Evolutionary conservation across 2,797 vertebrate genomes (phyloP), one percentile per base, ranked within the genome.

Genomic region (Salarias fasciatus): DNA sequence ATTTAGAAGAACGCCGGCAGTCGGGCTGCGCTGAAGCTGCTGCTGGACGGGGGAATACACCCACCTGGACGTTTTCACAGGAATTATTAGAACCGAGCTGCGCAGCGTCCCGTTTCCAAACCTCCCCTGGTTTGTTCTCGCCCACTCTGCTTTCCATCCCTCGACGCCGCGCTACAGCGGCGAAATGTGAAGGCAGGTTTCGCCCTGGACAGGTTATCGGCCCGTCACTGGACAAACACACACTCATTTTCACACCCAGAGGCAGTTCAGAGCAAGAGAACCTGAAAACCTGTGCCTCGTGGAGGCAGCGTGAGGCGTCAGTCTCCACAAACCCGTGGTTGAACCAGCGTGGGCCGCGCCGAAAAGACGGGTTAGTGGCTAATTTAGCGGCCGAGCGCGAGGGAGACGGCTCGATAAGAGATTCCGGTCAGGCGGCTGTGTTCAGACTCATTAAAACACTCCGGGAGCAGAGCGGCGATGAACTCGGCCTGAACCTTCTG

Each of bases 371-470:
- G 61, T 80, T 71, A 42, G 75, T 72, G 30, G 77, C 82, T 90
- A 79, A 92, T 91, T 90, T 85, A 77, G 66, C 78, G 66, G 69
- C 81, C 74, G 38, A 67, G 77, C 60, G 35, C 63, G 41, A 53
- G 72, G 79, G 33, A 81, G 72, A 83, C 59, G 44, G 74, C 70
- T 76, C 40, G 52, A 79, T 90, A 79, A 82, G 75, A 45, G 87
- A 87, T 77, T 71, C 70, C 63, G 80, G 82, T 66, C 57, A 63
- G 58, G 64, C 66, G 11, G 62, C 56, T 29, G 54, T 77, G 83
- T 75, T 81, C 69, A 75, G 77, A 83, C 87, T 91, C 86, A 90
- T 92, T 90, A 90, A 85, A 86, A 77, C 63, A 35, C 75, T 48
- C 69, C 63, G 73, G 75, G 76, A 84, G 66, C 48, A 86, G 73